Evolutionary conservation across 1,140 invertebrate genomes (phyloP), one percentile per base, ranked within the genome.

Genomic region (Leptonema lineaticorne): DNA sequence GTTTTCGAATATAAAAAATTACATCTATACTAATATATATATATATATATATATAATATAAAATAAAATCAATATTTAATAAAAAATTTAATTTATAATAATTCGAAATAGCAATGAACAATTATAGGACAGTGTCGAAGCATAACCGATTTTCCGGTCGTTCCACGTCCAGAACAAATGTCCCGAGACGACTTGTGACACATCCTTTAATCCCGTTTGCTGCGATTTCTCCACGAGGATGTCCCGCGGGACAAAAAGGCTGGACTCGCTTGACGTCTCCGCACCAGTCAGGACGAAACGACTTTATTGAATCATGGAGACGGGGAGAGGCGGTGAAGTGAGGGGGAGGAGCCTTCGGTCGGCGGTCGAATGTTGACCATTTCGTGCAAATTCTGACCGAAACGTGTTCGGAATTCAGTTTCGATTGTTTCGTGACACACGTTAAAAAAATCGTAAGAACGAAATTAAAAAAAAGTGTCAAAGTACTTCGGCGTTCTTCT

Each of bases 231-330:
- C 57, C 4, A 7, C 48, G 33, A 14, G 28, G 7, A 9, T 16
- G 14, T 59, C 57, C 28, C 57, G 9, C 16, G 27, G 28, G 57
- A 11, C 9, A 8, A 18, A 58, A 11, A 58, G 26, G 29, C 29
- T 58, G 26, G 56, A 58, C 56, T 14, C 56, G 37, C n/a, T n/a
- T 14, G 37, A 9, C 11, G 37, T 41, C 9, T 16, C 1, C 37
- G 11, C 11, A 68, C 48, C 59, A 53, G 57, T 24, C 27, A 46
- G 70, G 59, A 65, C n/a, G n/a, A n/a, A n/a, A n/a, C n/a, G n/a
- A n/a, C n/a, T n/a, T n/a, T n/a, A n/a, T n/a, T n/a, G n/a, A n/a
- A n/a, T n/a, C n/a, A n/a, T n/a, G n/a, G n/a, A n/a, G n/a, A n/a
- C n/a, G n/a, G n/a, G n/a, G n/a, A n/a, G n/a, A n/a, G n/a, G n/a